Percentiles rank a stretch among this genome's conserved stretches.
Conservation (phyloP, 2,888 invertebrate species). For the Caenorhabditis doughertyi region DNA sequence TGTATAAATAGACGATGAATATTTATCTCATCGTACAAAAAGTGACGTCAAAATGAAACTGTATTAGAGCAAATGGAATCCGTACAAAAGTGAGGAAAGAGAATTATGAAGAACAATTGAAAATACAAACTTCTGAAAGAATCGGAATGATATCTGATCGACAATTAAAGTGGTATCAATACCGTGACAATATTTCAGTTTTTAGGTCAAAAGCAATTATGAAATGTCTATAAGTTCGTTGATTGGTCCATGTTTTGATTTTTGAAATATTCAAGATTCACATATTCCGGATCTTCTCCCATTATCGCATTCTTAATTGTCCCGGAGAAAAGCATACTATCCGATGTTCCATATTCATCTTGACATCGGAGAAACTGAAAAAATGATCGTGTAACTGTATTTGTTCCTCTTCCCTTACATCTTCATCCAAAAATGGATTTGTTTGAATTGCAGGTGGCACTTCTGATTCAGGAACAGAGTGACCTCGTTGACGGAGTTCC, state of each 20-base stretch:
- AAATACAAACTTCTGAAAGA: constrained; percentile 6
- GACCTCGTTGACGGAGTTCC: constrained; percentile 68
- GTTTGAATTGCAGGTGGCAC: constrained; percentile 30
- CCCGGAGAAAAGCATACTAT: constrained; percentile 65
- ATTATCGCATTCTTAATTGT: constrained; percentile 48
- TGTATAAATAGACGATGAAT: constrained; percentile 37
- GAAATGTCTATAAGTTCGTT: constrained; percentile 52
- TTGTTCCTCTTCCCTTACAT: no score
- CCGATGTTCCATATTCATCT: constrained; percentile 66
- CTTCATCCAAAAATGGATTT: constrained; percentile 60
- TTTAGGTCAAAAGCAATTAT: background rate
- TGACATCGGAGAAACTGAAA: constrained; percentile 55
- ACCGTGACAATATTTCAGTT: no score
- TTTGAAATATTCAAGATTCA: constrained; percentile 68
- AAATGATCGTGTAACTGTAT: no score
- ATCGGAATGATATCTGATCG: background rate
- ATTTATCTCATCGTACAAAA: constrained; percentile 19
- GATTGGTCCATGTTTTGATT: constrained; percentile 65
- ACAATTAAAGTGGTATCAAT: no score
- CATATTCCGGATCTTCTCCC: constrained; percentile 68
- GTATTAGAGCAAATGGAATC: constrained; percentile 39
- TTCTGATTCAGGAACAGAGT: constrained; percentile 40
- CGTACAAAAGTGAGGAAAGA: constrained; percentile 51
- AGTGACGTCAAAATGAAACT: constrained; percentile 48
- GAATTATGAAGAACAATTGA: background rate